These are phyloP conservation scores for Poicephalus meyeri DNA, from an alignment of 2,113 vertebrate genomes.

Conservation along the genomic window DNA sequence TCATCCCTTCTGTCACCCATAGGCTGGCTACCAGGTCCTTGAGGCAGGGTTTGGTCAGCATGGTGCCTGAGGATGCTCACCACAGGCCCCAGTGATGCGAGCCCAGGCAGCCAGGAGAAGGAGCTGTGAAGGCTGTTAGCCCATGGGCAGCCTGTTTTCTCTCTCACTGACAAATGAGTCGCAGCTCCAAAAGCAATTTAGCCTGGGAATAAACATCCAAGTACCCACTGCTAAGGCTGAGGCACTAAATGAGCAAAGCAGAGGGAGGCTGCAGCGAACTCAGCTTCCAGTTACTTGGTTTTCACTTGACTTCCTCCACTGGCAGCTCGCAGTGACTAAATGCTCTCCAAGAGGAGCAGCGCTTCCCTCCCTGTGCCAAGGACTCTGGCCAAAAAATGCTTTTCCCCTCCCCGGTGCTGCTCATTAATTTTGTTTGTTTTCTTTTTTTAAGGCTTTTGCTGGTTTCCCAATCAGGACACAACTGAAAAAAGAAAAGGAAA, in stretches of 20 bases:
- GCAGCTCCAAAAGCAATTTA: not conserved
- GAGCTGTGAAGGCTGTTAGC: not conserved
- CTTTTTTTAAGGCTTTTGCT: not conserved
- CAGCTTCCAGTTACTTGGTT: not conserved
- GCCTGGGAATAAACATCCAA: not conserved
- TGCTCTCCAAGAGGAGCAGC: not conserved
- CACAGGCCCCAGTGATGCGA: not conserved
- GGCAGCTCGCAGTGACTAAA: not conserved
- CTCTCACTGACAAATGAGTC: not conserved
- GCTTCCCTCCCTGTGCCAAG: not conserved
- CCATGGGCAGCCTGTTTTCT: not conserved
- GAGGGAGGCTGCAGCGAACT: not conserved
- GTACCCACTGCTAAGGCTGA: not conserved
- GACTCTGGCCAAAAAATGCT: not conserved
- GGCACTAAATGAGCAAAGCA: not conserved
- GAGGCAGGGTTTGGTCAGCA: not conserved
- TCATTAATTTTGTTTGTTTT: slow-evolving; percentile 25
- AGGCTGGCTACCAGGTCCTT: not conserved
- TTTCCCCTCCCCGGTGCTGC: not conserved
- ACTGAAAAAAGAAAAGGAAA: not conserved
- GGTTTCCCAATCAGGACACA: not conserved
- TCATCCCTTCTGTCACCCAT: not conserved
- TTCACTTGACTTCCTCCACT: slow-evolving; percentile 8
- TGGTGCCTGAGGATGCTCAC: not conserved
- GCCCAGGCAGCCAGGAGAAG: accelerated